Conservation (phyloP, 2,888 invertebrate genomes). For the Liodrosophila aerea region DNA sequence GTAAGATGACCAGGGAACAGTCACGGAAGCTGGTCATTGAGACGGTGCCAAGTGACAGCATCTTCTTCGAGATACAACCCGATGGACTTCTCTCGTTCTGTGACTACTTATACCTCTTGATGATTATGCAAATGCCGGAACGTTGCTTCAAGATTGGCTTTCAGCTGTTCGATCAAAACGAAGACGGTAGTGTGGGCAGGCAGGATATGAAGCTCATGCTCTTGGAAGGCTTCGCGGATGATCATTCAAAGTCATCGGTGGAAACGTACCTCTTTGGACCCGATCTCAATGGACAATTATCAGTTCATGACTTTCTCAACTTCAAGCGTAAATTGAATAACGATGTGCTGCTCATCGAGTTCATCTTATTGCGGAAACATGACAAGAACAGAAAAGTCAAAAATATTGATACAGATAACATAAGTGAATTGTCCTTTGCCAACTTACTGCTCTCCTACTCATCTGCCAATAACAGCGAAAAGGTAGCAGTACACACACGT, state of each 20-base stretch:
- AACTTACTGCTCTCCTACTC: constrained; percentile 36
- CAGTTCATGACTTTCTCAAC: constrained; percentile 11
- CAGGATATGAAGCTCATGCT: constrained; percentile 22
- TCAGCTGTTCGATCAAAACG: constrained; percentile 30
- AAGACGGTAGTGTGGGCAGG: constrained; percentile 8
- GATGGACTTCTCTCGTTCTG: constrained; percentile 39
- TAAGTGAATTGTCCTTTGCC: constrained; percentile 48
- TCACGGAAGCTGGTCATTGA: neutral
- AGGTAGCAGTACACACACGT: neutral
- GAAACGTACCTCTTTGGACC: constrained; percentile 38
- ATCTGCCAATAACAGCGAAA: neutral
- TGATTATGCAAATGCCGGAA: constrained; percentile 29
- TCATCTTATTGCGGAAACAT: constrained; percentile 22
- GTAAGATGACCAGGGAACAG: constrained; percentile 11
- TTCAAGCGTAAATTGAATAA: constrained; percentile 32
- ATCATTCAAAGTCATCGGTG: constrained; percentile 1
- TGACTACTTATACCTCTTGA: constrained; percentile 45
- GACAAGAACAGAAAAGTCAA: neutral
- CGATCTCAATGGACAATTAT: constrained; percentile 15
- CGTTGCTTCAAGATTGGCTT: constrained; percentile 41
- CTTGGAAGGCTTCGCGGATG: constrained; percentile 5
- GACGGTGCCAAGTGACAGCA: constrained; percentile 27
- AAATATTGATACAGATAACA: neutral
- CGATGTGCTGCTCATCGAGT: constrained; percentile 40
- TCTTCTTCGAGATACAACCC: constrained; percentile 37